Evolutionary conservation across 2,113 vertebrate species (phyloP).

Genomic region (Clarias macrocephalus): DNA sequence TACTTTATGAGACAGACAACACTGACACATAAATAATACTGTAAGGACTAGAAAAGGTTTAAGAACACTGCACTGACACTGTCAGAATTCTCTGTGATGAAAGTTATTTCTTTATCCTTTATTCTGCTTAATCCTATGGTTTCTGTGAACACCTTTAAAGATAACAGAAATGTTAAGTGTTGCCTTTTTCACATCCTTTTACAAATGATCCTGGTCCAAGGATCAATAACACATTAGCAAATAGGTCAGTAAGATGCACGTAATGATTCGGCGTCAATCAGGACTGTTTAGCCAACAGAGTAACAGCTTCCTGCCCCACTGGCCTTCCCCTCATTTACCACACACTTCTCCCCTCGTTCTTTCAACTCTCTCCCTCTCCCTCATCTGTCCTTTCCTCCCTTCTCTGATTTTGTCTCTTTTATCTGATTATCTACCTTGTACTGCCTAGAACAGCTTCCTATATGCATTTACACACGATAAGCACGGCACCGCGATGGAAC

Average conservation of each 20-base stretch:
- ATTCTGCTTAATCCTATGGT: background rate
- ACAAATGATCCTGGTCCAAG: constrained; percentile 50
- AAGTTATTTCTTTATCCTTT: background rate
- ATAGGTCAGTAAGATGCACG: constrained; percentile 55
- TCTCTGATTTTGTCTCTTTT: background rate
- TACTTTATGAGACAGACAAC: background rate
- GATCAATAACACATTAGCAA: constrained; percentile 62
- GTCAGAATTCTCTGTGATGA: background rate
- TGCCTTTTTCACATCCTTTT: constrained; percentile 24
- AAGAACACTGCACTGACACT: background rate
- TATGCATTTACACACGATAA: background rate
- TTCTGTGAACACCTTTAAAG: background rate
- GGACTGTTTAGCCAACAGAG: constrained; percentile 34
- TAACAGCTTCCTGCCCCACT: constrained; percentile 29
- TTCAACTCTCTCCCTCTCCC: background rate
- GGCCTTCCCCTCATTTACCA: constrained; percentile 36
- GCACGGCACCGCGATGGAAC: background rate
- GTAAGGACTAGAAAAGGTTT: background rate
- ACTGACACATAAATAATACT: background rate
- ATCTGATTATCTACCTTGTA: constrained; percentile 19
- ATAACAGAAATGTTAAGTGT: constrained; percentile 13
- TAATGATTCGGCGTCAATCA: constrained; percentile 41
- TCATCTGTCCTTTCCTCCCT: background rate
- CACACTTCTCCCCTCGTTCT: constrained; percentile 9
- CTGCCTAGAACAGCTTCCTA: constrained; percentile 18